A percentile compares a stretch with the other conserved stretches of the same genome.
Evolutionary conservation across 2,797 vertebrate species (phyloP).

Genomic region (Enoplosus armatus): DNA sequence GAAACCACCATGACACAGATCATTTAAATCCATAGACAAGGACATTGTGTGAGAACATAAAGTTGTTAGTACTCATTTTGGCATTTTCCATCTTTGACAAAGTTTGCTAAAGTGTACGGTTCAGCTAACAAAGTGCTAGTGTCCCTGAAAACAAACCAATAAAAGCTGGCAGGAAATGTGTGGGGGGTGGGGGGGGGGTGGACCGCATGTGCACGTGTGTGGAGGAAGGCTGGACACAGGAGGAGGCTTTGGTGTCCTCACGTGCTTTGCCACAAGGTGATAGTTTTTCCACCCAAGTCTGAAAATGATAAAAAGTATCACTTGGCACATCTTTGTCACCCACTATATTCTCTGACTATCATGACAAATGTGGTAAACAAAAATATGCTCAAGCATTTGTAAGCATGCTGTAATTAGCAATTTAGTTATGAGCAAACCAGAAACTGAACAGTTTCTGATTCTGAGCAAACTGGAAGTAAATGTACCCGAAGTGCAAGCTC

Average conservation of each 20-base stretch:
- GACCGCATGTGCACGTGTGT: neutral
- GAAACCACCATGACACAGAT: neutral
- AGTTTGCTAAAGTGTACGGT: neutral
- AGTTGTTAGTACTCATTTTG: too few species aligned
- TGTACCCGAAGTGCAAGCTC: slow-evolving; percentile 14
- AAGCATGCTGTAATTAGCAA: neutral
- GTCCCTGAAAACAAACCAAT: slow-evolving; percentile 21
- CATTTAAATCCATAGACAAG: neutral
- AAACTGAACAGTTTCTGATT: too few species aligned
- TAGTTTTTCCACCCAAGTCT: neutral
- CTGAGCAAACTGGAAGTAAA: neutral
- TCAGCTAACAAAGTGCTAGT: slow-evolving; percentile 20
- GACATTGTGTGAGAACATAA: too few species aligned
- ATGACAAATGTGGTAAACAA: neutral
- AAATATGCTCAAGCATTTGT: neutral
- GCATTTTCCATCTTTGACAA: neutral
- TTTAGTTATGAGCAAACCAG: too few species aligned
- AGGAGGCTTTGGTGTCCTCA: neutral
- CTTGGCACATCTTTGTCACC: neutral
- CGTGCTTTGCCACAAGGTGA: slow-evolving; percentile 18
- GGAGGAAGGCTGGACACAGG: slow-evolving; percentile 5
- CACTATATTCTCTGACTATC: neutral
- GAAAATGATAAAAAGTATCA: neutral
- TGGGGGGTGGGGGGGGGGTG: neutral
- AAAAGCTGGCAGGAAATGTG: slow-evolving; percentile 31